phyloP scores from a whole-genome alignment of 1,140 invertebrate species.

The Brachionus rotundiformis region DNA sequence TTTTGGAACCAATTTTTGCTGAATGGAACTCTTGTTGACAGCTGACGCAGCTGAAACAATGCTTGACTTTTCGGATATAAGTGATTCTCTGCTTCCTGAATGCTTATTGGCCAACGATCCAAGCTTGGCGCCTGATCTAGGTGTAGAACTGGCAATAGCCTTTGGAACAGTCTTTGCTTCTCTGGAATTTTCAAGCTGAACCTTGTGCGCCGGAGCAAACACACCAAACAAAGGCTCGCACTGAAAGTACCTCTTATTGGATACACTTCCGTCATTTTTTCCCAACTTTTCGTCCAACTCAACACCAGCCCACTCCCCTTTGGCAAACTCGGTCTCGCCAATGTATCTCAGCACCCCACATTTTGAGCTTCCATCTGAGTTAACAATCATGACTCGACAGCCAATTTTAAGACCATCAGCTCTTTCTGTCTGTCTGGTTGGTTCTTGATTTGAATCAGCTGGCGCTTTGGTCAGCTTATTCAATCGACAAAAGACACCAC shows the following conservation, averaged over 20 bases:
- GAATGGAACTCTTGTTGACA: background rate
- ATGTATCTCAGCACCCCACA: conserved; percentile 80
- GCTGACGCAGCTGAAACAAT: background rate
- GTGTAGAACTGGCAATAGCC: background rate
- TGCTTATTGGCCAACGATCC: background rate
- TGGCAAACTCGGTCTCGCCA: conserved; percentile 82
- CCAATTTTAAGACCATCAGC: conserved; percentile 18
- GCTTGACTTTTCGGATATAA: conserved; percentile 27
- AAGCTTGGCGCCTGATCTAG: background rate
- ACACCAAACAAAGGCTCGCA: conserved; percentile 84
- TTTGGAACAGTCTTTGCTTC: background rate
- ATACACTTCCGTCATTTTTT: conserved; percentile 92
- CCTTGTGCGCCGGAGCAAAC: conserved; percentile 77
- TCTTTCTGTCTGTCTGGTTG: background rate
- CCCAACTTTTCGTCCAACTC: conserved; percentile 88
- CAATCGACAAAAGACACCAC: conserved; percentile 87
- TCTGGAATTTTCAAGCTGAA: background rate
- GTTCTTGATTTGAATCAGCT: too few species aligned
- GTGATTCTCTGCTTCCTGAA: conserved; percentile 22
- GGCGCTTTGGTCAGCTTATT: conserved; percentile 79
- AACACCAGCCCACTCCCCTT: conserved; percentile 89
- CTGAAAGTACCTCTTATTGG: conserved; percentile 85
- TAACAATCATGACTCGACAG: conserved; percentile 21
- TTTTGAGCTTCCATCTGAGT: conserved; percentile 69
- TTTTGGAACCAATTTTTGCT: background rate